phyloP scores from a whole-genome alignment of 2,797 vertebrate genomes.

The Okamejei kenojei region DNA sequence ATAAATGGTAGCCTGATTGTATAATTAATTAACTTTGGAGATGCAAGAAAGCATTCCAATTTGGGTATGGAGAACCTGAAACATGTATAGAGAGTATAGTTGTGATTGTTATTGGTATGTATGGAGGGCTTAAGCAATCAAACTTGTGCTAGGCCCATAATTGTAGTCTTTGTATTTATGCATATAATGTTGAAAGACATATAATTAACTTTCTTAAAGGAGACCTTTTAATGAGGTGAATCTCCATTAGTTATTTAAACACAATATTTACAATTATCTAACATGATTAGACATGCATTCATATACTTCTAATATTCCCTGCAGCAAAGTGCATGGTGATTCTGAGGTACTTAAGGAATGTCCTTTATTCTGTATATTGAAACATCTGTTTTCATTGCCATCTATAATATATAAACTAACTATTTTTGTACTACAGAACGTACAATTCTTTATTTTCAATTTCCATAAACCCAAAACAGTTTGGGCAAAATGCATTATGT shows the following conservation, averaged over 20 bases:
- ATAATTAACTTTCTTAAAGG: neutral
- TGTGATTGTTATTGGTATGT: neutral
- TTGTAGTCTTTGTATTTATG: slow-evolving; percentile 5
- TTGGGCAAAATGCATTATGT: slow-evolving; percentile 11
- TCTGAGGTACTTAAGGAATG: slow-evolving; percentile 17
- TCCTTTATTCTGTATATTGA: neutral
- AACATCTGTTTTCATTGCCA: slow-evolving; percentile 19
- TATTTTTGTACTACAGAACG: slow-evolving; percentile 21
- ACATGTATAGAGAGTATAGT: no score
- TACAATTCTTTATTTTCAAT: slow-evolving; percentile 24
- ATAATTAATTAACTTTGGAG: neutral
- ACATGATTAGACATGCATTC: neutral
- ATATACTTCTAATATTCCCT: slow-evolving; percentile 15
- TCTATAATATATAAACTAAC: slow-evolving; percentile 2
- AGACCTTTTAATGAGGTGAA: neutral
- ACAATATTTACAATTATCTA: slow-evolving; percentile 25
- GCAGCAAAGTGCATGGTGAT: neutral
- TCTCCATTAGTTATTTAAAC: neutral
- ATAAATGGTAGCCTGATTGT: neutral
- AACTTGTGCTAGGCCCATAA: neutral
- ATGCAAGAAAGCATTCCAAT: neutral
- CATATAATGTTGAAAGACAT: neutral
- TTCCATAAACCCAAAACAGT: neutral
- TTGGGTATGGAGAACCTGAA: neutral
- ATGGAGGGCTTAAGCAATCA: neutral